phyloP scores from a whole-genome alignment of 1,140 invertebrate genomes.

The Eulimnadia texana region DNA sequence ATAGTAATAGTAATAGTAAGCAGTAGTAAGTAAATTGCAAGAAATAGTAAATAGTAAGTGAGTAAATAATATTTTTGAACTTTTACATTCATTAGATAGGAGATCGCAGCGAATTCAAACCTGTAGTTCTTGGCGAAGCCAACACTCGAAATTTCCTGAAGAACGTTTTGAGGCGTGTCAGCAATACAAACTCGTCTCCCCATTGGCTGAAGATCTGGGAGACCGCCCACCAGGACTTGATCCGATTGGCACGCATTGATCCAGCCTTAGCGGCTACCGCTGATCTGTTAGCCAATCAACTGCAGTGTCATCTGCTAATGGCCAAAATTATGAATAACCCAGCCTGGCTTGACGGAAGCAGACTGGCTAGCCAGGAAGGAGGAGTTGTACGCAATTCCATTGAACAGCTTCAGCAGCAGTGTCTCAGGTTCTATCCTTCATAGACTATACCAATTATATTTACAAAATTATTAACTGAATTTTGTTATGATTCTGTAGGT shows the following conservation, averaged over 20 bases:
- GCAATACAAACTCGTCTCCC: slow-evolving; percentile 42
- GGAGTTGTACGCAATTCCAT: slow-evolving; percentile 39
- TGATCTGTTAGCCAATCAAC: slow-evolving; percentile 35
- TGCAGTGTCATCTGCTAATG: slow-evolving; percentile 32
- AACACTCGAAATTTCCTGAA: slow-evolving; percentile 46
- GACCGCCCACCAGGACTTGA: slow-evolving; percentile 53
- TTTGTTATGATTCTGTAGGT: slow-evolving; percentile 22
- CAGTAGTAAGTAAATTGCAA: no score
- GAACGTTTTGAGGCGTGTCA: slow-evolving; percentile 52
- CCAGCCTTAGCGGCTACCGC: slow-evolving; percentile 2
- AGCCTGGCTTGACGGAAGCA: slow-evolving; percentile 34
- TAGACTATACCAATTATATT: not conserved
- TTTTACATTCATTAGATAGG: not conserved
- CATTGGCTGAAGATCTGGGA: slow-evolving; percentile 48
- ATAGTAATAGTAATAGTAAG: no score
- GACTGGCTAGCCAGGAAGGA: slow-evolving; percentile 33
- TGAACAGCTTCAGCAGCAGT: slow-evolving; percentile 47
- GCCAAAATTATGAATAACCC: slow-evolving; percentile 29
- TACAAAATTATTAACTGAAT: not conserved
- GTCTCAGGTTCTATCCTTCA: slow-evolving; percentile 38
- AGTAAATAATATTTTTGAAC: not conserved
- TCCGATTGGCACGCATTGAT: slow-evolving; percentile 28
- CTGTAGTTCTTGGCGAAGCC: slow-evolving; percentile 23
- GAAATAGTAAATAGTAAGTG: not conserved
- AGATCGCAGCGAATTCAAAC: slow-evolving; percentile 25